Conservation (phyloP, 2,888 invertebrate species). For the Drosophila demipolita region DNA sequence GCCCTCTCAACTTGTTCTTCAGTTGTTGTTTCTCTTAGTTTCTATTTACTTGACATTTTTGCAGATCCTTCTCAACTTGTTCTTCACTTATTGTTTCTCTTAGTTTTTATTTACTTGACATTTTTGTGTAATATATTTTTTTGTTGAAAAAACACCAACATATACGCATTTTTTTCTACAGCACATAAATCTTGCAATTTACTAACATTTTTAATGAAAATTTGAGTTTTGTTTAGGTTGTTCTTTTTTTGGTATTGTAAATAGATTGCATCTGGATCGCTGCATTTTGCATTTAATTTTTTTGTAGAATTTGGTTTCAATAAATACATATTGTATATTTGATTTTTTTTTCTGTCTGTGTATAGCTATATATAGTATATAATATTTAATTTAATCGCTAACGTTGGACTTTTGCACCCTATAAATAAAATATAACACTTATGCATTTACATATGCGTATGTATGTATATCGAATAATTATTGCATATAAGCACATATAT, state of each 20-base stretch:
- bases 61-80: conserved; percentile 9
- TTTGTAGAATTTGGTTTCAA: conserved; percentile 57
- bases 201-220: conserved; percentile 17
- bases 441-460: conserved; percentile 26
- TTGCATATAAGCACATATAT: conserved; percentile 10
- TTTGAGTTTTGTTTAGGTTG: conserved; percentile 3
- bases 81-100: conserved; percentile 3
- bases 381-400: conserved; percentile 30
- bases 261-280: conserved; percentile 72
- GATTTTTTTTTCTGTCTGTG: conserved; percentile 6
- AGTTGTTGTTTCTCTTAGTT: conserved; percentile 7
- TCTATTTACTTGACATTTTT: conserved; percentile 11
- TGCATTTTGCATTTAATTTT: conserved; percentile 30
- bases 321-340: conserved; percentile 56
- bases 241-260: conserved; percentile 52
- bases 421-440: conserved; percentile 27
- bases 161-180: conserved; percentile 4
- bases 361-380: conserved; percentile 3
- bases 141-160: conserved; percentile 1
- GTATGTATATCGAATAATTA: conserved; percentile 27
- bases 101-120: neutral
- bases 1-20: conserved; percentile 14
- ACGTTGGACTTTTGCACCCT: conserved; percentile 70
- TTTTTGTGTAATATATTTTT: too few relatives aligned
- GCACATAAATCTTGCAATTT: conserved; percentile 1